A percentile compares a stretch with the other conserved stretches of the same genome.
phyloP scores from a whole-genome alignment of 1,140 invertebrate genomes.

The Drosophila lacteicornis region DNA sequence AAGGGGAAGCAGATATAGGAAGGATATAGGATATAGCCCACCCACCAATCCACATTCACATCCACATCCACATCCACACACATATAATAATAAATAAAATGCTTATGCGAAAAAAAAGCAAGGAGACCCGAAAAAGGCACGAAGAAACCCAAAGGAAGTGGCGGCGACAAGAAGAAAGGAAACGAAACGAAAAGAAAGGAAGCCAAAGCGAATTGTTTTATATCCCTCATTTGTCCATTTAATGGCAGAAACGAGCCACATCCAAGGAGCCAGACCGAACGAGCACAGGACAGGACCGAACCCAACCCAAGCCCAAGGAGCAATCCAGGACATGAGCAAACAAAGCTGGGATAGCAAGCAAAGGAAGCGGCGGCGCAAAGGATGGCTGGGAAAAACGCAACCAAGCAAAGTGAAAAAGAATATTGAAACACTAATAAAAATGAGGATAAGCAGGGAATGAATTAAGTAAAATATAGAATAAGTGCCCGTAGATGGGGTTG shows the following conservation, averaged over 20 bases:
- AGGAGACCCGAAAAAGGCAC: constrained; percentile 36
- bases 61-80: constrained; percentile 16
- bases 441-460: constrained; percentile 82
- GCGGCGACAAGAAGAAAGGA: constrained; percentile 40
- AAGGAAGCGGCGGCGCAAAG: constrained; percentile 22
- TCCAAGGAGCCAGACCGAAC: constrained; percentile 24
- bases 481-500: constrained; percentile 46
- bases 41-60: constrained; percentile 24
- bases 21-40: constrained; percentile 44
- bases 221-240: constrained; percentile 85
- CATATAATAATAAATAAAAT: constrained; percentile 72
- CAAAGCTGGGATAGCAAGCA: constrained; percentile 37
- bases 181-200: constrained; percentile 60
- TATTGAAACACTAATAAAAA: constrained; percentile 84
- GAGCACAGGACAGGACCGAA: background rate
- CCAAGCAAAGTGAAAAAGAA: constrained; percentile 81
- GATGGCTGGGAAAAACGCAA: constrained; percentile 72
- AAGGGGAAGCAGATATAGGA: constrained; percentile 34
- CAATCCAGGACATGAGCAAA: constrained; percentile 58
- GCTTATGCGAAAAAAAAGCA: constrained; percentile 58
- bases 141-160: constrained; percentile 38
- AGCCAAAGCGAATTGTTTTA: constrained; percentile 84
- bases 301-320: constrained; percentile 31
- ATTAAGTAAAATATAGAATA: constrained; percentile 83
- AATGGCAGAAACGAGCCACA: constrained; percentile 83